phyloP scores from a whole-genome alignment of 35 echinoderm and acorn worm species.

The Heliocidaris erythrogramma region DNA sequence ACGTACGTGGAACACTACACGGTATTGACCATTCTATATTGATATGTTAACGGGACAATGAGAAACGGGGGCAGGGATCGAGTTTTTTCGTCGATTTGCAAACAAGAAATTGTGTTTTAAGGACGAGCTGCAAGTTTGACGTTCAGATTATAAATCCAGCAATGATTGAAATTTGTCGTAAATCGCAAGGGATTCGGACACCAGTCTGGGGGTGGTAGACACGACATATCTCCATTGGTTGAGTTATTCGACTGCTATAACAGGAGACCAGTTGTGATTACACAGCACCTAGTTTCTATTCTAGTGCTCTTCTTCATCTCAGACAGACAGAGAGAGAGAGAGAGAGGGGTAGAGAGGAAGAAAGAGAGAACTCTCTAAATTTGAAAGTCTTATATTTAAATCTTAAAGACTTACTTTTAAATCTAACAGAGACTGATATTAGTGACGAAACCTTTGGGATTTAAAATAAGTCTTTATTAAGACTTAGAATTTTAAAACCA shows the following conservation, averaged over 20 bases:
- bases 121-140: background rate
- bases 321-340: no score
- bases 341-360: no score
- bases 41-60: background rate
- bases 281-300: no score
- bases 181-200: background rate
- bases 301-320: no score
- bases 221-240: background rate
- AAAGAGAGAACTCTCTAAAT: no score
- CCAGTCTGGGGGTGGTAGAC: background rate
- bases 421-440: no score
- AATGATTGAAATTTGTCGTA: background rate
- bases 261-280: background rate
- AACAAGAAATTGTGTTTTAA: background rate
- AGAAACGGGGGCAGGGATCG: background rate
- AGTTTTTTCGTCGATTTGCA: background rate
- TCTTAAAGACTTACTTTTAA: no score
- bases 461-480: no score
- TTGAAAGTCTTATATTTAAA: no score
- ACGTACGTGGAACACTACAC: background rate
- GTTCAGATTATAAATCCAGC: background rate
- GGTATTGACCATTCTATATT: background rate
- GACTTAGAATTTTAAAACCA: no score
- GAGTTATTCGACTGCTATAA: background rate
- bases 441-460: no score